Base-by-base conservation (phyloP, 2,888 invertebrate species). In the Phorcus lineatus region DNA sequence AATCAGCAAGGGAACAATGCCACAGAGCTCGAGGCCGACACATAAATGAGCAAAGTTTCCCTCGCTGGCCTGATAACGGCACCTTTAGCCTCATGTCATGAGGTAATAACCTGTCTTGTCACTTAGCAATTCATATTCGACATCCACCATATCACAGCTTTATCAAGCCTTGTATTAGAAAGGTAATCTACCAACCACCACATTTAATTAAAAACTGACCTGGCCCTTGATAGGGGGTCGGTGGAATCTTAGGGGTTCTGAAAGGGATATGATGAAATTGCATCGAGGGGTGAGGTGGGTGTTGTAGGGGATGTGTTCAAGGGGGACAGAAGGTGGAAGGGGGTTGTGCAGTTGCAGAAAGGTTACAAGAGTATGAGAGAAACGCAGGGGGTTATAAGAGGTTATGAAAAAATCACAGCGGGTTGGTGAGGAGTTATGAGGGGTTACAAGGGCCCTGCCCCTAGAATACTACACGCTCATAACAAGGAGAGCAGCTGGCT, bases 201-300 rank as follows among this genome's bases (percentile, higher is more conserved):
- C 76, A 76, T 55, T 76, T 76, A 76, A 76, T 76, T 76, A 76
- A 76, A 76, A 55, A 28, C 16, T 76, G 55, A 55, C 70, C 70
- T 40, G 19, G 36, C 36, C 19, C 36, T 19, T 70, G 40, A 36
- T 16, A 28, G 47, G 47, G 47, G 47, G 7, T 47, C 47, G 13
- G 47, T 11, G 47, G 47, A 47, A 47, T 47, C 47, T 47, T 9
- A 11, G 47, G 47, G 47, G 47, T 6, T 47, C 47, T 11, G 13
- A 13, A 13, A 11, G 11, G 11, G 47, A 1, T 11, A 47, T 47
- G 47, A 47, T 47, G 47, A 47, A 47, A 47, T 47, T 13, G 36
- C 36, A 36, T 47, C 9, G 47, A 11, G 47, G 13, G 47, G 47
- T 1, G 47, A 11, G 13, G 47, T 47, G 47, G 47, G 47, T 47